phyloP scores from a whole-genome alignment of 2,888 invertebrate species.

The Hirudinaria manillensis region DNA sequence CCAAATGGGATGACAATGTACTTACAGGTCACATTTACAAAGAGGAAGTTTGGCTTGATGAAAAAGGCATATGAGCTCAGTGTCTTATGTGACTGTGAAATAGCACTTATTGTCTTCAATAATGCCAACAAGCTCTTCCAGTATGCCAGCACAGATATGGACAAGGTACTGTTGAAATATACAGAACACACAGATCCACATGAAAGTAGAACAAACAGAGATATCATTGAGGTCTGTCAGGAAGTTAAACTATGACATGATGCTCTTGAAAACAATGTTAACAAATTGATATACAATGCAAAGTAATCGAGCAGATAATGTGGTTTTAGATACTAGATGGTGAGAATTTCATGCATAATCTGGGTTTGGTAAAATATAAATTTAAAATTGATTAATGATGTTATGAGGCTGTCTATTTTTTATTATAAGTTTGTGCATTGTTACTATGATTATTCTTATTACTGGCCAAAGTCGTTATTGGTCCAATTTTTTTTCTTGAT shows the following conservation, averaged over 20 bases:
- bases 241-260: not conserved
- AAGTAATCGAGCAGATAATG: not conserved
- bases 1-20: not conserved
- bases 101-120: slow-evolving; percentile 98
- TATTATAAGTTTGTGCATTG: no score
- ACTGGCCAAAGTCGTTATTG: no score
- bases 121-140: slow-evolving; percentile 88
- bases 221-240: slow-evolving; percentile 90
- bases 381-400: no score
- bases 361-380: no score
- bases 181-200: slow-evolving; percentile 99
- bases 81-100: slow-evolving; percentile 98
- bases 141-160: slow-evolving; percentile 94
- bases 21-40: slow-evolving; percentile 95
- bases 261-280: not conserved
- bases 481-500: no score
- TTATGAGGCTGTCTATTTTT: no score
- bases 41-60: slow-evolving; percentile 99
- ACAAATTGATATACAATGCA: not conserved
- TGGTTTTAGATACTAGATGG: not conserved
- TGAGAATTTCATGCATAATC: no score
- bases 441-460: no score
- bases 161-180: slow-evolving; percentile 89
- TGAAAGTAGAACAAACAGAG: slow-evolving; percentile 97
- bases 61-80: slow-evolving; percentile 99